A percentile compares a stretch with the other conserved stretches of the same genome.
These are phyloP conservation scores for Blastobasis adustella DNA, from an alignment of 2,888 invertebrate species.

Conservation along the genomic window DNA sequence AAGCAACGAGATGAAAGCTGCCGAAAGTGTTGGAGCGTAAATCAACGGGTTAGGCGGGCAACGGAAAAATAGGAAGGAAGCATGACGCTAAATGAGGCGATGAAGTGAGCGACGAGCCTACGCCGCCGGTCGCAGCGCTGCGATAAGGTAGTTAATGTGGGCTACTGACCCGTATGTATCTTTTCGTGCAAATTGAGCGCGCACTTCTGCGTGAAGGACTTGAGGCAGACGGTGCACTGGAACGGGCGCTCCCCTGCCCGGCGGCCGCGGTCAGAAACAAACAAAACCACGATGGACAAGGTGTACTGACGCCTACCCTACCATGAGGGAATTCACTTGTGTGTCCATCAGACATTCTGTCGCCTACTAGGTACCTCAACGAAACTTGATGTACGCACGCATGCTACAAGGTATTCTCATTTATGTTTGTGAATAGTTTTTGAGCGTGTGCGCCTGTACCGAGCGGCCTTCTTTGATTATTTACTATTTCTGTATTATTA, in stretches of 20 bases:
- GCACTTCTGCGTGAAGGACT: conserved; percentile 78
- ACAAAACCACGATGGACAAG: conserved; percentile 74
- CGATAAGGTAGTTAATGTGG: conserved; percentile 51
- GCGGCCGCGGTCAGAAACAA: conserved; percentile 69
- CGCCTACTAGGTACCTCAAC: conserved; percentile 53
- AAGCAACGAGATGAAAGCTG: conserved; percentile 69
- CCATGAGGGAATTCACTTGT: conserved; percentile 67
- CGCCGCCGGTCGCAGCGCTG: conserved; percentile 50
- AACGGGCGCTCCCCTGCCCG: conserved; percentile 76
- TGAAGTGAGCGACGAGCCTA: conserved; percentile 43
- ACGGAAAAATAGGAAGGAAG: conserved; percentile 67
- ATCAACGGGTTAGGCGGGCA: conserved; percentile 67
- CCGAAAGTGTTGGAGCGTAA: conserved; percentile 44
- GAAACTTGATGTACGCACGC: conserved; percentile 68
- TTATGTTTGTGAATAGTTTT: conserved; percentile 75
- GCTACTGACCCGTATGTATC: conserved; percentile 78
- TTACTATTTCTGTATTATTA: conserved; percentile 13
- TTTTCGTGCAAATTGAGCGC: conserved; percentile 78
- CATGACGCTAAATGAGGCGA: conserved; percentile 66
- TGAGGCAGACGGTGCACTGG: conserved; percentile 78
- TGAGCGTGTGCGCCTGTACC: conserved; percentile 64
- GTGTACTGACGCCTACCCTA: conserved; percentile 23
- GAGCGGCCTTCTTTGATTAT: conserved; percentile 6
- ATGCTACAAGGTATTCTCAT: conserved; percentile 45
- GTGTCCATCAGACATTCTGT: conserved; percentile 71